phyloP scores from a whole-genome alignment of 2,797 vertebrate genomes.

The Smutsia gigantea region DNA sequence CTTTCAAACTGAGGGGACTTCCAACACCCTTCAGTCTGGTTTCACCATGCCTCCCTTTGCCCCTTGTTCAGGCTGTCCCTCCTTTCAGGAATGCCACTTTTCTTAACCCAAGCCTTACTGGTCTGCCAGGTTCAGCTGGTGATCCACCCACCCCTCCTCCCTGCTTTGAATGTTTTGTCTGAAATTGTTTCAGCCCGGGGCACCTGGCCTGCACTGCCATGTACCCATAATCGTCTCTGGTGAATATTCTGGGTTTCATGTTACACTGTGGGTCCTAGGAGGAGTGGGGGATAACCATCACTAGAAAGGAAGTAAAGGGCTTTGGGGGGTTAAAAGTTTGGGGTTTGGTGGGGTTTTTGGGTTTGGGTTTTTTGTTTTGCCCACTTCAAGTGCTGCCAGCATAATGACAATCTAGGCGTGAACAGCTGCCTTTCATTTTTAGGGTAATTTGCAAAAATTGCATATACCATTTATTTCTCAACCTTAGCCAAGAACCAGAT shows the following conservation, averaged over 20 bases:
- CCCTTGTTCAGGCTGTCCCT: background rate
- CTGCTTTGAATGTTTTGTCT: background rate
- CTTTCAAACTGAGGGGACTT: background rate
- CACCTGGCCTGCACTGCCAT: background rate
- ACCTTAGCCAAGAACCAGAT: background rate
- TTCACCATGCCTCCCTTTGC: background rate
- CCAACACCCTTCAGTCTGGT: background rate
- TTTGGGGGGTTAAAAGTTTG: background rate
- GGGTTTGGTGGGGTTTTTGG: background rate
- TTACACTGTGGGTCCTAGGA: background rate
- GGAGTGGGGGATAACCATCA: background rate
- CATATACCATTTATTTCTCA: background rate
- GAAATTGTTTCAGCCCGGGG: background rate
- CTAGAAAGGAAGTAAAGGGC: background rate
- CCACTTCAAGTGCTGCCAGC: background rate
- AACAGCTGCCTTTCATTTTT: background rate
- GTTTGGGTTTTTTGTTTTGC: background rate
- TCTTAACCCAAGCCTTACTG: background rate
- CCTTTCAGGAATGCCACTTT: background rate
- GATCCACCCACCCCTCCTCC: background rate
- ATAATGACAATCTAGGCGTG: background rate
- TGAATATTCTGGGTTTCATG: background rate
- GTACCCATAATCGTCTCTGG: background rate
- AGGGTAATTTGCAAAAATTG: background rate
- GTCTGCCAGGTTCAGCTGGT: background rate